Evolutionary conservation across 2,113 vertebrate species (phyloP).

Genomic region (Chaetorhynchus papuensis): DNA sequence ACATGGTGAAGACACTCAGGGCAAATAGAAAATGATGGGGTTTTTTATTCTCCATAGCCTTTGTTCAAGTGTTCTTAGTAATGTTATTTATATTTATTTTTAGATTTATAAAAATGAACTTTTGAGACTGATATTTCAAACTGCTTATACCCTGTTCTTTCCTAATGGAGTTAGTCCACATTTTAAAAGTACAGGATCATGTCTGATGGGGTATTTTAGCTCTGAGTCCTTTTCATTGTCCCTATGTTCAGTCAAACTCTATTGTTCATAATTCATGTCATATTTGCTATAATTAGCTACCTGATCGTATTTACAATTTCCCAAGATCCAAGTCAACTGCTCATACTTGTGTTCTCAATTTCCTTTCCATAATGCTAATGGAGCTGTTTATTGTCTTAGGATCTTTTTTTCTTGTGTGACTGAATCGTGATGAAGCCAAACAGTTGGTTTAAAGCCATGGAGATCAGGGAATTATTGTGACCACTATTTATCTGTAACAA

Average conservation of each 20-base stretch:
- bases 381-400: background rate
- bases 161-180: background rate
- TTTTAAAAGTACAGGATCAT: background rate
- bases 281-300: background rate
- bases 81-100: conserved; percentile 1
- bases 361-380: background rate
- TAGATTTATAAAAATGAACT: background rate
- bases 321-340: background rate
- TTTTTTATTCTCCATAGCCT: background rate
- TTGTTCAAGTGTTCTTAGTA: background rate
- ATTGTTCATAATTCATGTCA: background rate
- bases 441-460: background rate
- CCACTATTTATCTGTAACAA: background rate
- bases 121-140: background rate
- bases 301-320: background rate
- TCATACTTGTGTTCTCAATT: background rate
- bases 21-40: conserved; percentile 29
- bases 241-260: background rate
- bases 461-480: background rate
- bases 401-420: background rate
- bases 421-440: background rate
- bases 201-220: background rate
- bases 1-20: conserved; percentile 33
- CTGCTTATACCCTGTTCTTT: background rate
- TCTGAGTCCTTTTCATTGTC: background rate